Base-by-base conservation (phyloP, 2,113 vertebrate genomes). In the Lethenteron reissneri region DNA sequence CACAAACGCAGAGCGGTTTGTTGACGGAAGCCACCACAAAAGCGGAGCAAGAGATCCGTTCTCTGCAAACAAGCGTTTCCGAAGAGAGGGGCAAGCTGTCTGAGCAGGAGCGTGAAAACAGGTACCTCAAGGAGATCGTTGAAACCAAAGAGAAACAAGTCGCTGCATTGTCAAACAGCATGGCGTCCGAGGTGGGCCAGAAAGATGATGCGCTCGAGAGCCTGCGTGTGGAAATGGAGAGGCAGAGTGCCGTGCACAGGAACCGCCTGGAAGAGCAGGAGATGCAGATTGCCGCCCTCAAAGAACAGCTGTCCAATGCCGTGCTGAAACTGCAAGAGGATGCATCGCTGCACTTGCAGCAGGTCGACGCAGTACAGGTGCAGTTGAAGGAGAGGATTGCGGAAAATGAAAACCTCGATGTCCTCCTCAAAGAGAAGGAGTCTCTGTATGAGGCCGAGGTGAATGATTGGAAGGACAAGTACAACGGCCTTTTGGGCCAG, bases 401-500 rank as follows among this genome's bases (percentile, higher is more conserved):
- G 11, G 64, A n/a, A 68, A 68, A 68, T n/a, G 11, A 68, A 17
- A 25, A 11, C 64, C 64, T 68, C 25, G 64, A 68, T 17, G 10
- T 3, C 25, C 64, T 17, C 17, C 3, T 21, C 69, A 25, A 58
- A 56, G 17, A 41, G n/a, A 76, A 85, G 70, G 56, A 71, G 56
- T 77, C 60, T 72, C 73, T 73, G 2, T 76, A 80, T 74, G 59
- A 75, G 21, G 74, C 64, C 11, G 57, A 80, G 70, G 75, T 80
- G 56, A 73, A 79, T 12, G 76, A 78, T 17, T 79, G 81, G 71
- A 75, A 81, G 70, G 78, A 41, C 41, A 41, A 41, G 41, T 41
- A 41, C 41, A 41, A 41, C 41, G 41, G 41, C 41, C 41, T 41
- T 41, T 41, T 41, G 41, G 41, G 41, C 6, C 41, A 41, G 41